These are phyloP conservation scores for Campylorhamphus procurvoides DNA, from an alignment of 2,113 vertebrate species.

Conservation along the genomic window DNA sequence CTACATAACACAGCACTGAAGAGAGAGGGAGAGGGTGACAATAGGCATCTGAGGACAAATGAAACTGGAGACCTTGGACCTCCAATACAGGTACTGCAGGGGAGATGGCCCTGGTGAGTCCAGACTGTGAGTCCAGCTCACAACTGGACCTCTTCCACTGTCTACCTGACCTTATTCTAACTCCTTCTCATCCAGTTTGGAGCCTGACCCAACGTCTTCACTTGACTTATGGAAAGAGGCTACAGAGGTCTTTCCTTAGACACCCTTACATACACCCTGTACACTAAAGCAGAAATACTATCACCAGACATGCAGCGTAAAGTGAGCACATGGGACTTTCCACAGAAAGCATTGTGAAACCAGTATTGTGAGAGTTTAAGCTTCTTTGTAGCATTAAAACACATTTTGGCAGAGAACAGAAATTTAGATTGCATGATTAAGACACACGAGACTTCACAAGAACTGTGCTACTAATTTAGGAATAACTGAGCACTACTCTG, in stretches of 20 bases:
- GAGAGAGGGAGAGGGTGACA: not conserved
- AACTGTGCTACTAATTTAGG: conserved; percentile 14
- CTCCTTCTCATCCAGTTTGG: not conserved
- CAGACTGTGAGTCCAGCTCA: not conserved
- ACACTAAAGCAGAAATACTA: not conserved
- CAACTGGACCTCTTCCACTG: not conserved
- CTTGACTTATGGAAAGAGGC: not conserved
- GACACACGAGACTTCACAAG: not conserved
- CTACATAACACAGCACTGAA: not conserved
- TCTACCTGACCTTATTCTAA: not conserved
- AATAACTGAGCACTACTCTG: not conserved
- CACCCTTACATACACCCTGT: not conserved
- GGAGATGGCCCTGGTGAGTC: not conserved
- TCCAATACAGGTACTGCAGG: not conserved
- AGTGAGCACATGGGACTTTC: not conserved
- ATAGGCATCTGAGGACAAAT: not conserved
- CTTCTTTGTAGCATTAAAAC: not conserved
- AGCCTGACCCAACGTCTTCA: not conserved
- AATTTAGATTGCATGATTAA: not conserved
- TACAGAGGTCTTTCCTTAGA: not conserved
- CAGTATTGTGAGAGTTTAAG: not conserved
- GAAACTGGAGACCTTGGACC: not conserved
- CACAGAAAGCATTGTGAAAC: conserved; percentile 20
- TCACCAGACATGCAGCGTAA: rapidly evolving
- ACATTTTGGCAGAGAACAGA: not conserved